A percentile compares a stretch with the other conserved stretches of the same genome.
phyloP scores from a whole-genome alignment of 2,113 vertebrate genomes.

The Vanacampus margaritifer region DNA sequence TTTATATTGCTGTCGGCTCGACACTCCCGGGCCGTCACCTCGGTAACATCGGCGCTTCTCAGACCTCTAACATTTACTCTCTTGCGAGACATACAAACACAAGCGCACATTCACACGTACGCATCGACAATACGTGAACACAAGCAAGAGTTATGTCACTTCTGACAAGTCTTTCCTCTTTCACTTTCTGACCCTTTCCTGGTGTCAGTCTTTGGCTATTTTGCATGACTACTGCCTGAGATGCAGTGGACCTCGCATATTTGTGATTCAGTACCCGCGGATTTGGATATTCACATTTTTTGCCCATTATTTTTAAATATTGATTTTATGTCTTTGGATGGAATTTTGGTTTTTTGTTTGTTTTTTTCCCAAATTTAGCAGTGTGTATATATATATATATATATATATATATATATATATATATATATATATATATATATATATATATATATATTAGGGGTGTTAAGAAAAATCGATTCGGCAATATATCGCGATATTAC shows the following conservation, averaged over 20 bases:
- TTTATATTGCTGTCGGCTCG: constrained; percentile 74
- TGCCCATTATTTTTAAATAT: no score
- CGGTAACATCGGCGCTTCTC: constrained; percentile 63
- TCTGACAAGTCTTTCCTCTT: constrained; percentile 34
- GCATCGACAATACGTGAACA: constrained; percentile 11
- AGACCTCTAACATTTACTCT: constrained; percentile 70
- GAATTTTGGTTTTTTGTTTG: no score
- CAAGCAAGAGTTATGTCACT: constrained; percentile 36
- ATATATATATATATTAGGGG: no score
- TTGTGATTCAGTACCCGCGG: no score
- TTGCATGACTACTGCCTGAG: not conserved
- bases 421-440: no score
- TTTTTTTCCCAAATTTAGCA: no score
- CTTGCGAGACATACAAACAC: constrained; percentile 33
- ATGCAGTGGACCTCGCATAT: not conserved
- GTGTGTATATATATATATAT: no score
- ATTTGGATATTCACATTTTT: no score
- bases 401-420: no score
- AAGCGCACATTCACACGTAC: constrained; percentile 9
- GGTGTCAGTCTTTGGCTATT: constrained; percentile 1
- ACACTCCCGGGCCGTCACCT: constrained; percentile 61
- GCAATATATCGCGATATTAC: no score
- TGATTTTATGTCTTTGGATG: no score
- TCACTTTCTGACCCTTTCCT: constrained; percentile 13
- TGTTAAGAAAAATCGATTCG: no score